Base-by-base conservation (phyloP, 2,888 invertebrate species). In the Pseudococcus jackbeardsleyi region DNA sequence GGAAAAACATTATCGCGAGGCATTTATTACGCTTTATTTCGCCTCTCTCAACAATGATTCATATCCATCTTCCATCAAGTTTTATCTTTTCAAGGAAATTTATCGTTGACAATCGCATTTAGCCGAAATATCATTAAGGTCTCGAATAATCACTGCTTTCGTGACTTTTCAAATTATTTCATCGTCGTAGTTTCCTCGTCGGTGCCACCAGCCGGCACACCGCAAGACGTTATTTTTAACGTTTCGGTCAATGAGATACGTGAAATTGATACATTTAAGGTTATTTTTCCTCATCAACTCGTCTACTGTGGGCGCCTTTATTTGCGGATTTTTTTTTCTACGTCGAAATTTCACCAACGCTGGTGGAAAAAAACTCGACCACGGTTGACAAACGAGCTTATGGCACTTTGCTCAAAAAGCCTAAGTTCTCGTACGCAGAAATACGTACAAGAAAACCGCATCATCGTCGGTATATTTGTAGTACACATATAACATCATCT, bases 1-100 rank as follows among this genome's bases (percentile, higher is more conserved):
- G 17, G 33, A 33, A 72, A 72, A 72, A 72, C 72, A 72, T 72
- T 72, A 72, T 72, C 33, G 72, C 26, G 15, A 17, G 26, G 72
- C 33, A 72, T 72, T 72, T 33, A 72, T 72, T 72, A 72, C 26
- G 72, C 33, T 72, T 72, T 72, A 72, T 72, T 72, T 72, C 72
- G 17, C 33, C 26, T 33, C 26, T 72, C 33, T 15, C 64, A 64
- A 72, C 33, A 72, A 72, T 72, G 72, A 72, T 72, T 72, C 72
- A 72, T 72, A 72, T 72, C 72, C 72, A 72, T 72, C 72, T 72
- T 72, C 72, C 72, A 72, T 72, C 72, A 72, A 72, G 72, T 72
- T 72, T 72, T 72, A 72, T 72, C 72, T 72, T 72, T 33, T 17
- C 9, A 72, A 33, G 33, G 72, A 33, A 72, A 72, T 72, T 72